Evolutionary conservation across 2,888 invertebrate genomes (phyloP).

Genomic region (Ceraclea dissimilis): DNA sequence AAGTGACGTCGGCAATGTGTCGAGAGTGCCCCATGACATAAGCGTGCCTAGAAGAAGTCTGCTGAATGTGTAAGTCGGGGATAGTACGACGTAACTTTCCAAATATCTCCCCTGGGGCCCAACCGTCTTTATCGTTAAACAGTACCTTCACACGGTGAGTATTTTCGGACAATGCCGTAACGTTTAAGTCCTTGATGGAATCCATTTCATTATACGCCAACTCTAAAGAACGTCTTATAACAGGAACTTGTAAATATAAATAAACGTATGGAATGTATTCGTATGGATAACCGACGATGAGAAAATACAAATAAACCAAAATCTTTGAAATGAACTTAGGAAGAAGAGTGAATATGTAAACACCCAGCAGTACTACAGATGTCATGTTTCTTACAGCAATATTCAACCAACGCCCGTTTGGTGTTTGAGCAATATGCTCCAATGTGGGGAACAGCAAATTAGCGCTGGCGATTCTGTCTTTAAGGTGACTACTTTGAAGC

Average conservation of each 20-base stretch:
- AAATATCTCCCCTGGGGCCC: constrained; percentile 73
- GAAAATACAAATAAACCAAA: constrained; percentile 50
- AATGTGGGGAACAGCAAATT: constrained; percentile 83
- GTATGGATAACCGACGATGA: constrained; percentile 39
- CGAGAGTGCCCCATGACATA: constrained; percentile 66
- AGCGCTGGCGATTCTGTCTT: constrained; percentile 50
- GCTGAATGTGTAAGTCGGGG: constrained; percentile 34
- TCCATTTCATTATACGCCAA: constrained; percentile 77
- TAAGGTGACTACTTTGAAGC: constrained; percentile 51
- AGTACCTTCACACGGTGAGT: constrained; percentile 65
- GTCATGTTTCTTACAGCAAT: constrained; percentile 46
- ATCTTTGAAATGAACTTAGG: constrained; percentile 46
- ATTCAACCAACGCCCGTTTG: constrained; percentile 65
- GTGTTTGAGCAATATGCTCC: constrained; percentile 70
- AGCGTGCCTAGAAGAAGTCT: constrained; percentile 55
- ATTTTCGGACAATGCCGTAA: constrained; percentile 49
- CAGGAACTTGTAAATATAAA: constrained; percentile 51
- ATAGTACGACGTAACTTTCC: constrained; percentile 47
- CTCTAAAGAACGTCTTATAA: constrained; percentile 57
- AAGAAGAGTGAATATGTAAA: constrained; percentile 46
- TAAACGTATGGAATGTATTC: constrained; percentile 42
- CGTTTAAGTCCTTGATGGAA: constrained; percentile 60
- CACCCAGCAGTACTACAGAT: constrained; percentile 32
- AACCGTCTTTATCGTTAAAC: constrained; percentile 72
- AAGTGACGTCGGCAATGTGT: constrained; percentile 44